These are phyloP conservation scores for Urocynchramus pylzowi DNA, from an alignment of 2,113 vertebrate genomes.

Conservation along the genomic window DNA sequence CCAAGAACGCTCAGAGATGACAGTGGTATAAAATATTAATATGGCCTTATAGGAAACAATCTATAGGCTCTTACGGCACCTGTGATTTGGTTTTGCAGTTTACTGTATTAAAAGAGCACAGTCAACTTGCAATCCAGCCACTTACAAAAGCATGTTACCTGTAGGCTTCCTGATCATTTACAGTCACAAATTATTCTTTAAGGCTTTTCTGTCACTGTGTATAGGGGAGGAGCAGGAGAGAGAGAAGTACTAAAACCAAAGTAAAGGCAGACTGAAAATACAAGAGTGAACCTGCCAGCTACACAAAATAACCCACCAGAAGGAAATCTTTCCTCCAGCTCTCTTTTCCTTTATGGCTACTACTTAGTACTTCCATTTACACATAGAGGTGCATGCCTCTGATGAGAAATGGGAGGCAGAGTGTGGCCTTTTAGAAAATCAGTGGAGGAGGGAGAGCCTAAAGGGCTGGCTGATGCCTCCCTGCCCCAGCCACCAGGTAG, in stretches of 20 bases:
- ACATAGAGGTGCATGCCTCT: neutral
- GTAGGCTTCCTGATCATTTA: neutral
- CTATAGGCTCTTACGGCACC: conserved; percentile 1
- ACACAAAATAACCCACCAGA: neutral
- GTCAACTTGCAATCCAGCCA: neutral
- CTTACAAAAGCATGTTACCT: neutral
- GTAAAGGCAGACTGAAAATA: neutral
- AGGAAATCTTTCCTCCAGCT: neutral
- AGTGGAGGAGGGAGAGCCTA: neutral
- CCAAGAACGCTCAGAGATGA: neutral
- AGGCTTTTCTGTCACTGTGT: neutral
- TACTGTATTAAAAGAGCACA: neutral
- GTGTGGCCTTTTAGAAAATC: neutral
- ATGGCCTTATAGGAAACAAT: neutral
- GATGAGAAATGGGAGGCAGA: neutral
- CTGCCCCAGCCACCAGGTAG: neutral
- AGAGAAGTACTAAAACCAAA: neutral
- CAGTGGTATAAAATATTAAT: conserved; percentile 60
- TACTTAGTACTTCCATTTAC: neutral
- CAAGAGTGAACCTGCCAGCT: neutral
- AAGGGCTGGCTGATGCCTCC: neutral
- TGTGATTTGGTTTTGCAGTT: conserved; percentile 32
- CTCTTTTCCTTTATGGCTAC: neutral
- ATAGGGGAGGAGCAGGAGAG: neutral
- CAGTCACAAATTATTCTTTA: neutral